Conservation (phyloP, 2,888 invertebrate species). For the Andricus quercusramuli region DNA sequence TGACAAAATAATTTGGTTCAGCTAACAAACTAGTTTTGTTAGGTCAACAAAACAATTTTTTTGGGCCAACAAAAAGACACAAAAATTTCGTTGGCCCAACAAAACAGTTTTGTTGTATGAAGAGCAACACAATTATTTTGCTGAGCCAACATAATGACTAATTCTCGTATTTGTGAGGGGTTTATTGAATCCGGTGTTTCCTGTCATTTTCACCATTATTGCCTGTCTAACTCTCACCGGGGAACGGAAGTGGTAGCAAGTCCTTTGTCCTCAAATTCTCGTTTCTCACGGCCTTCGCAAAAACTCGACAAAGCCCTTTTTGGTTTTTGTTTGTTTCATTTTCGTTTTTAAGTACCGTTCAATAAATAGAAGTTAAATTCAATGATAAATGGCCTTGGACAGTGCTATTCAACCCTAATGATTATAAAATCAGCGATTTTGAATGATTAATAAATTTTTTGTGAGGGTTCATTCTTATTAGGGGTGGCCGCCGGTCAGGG, state of each 20-base stretch:
- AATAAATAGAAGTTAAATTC: constrained; percentile 12
- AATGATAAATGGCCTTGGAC: constrained; percentile 4
- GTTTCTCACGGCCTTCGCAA: constrained; percentile 28
- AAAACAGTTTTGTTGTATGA: too few species aligned
- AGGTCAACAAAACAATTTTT: too few species aligned
- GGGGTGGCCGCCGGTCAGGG: too few species aligned
- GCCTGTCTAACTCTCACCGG: constrained; percentile 6
- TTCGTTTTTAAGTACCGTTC: constrained; percentile 31
- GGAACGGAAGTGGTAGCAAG: constrained; percentile 26
- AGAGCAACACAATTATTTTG: too few species aligned
- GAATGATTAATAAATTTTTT: not conserved
- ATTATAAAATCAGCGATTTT: not conserved
- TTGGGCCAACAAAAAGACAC: too few species aligned
- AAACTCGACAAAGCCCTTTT: constrained; percentile 25
- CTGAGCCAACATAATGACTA: constrained; percentile 45
- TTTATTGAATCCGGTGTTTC: constrained; percentile 66
- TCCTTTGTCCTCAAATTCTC: constrained; percentile 24
- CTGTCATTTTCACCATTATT: constrained; percentile 41
- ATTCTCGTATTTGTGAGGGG: constrained; percentile 66
- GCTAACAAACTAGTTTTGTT: too few species aligned
- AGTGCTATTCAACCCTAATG: constrained; percentile 14
- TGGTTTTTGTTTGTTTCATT: constrained; percentile 35
- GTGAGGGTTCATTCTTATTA: too few species aligned
- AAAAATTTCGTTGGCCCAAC: too few species aligned
- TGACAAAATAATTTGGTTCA: too few species aligned